Percentiles rank a stretch among this genome's conserved stretches.
Conservation (phyloP, 2,113 vertebrate genomes). For the Malurus melanocephalus region DNA sequence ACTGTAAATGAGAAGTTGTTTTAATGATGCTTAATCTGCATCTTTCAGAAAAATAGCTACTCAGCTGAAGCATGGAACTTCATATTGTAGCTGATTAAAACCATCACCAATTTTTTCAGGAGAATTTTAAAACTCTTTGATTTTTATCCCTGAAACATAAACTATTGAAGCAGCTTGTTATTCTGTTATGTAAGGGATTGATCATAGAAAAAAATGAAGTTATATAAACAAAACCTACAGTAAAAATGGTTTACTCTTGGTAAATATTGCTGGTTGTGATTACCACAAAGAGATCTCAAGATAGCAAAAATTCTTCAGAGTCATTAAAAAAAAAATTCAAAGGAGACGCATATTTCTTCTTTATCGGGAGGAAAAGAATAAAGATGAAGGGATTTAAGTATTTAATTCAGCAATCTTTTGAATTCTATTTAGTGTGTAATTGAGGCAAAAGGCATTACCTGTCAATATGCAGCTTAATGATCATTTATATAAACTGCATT, state of each 20-base stretch:
- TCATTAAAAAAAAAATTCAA: not conserved
- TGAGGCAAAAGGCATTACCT: not conserved
- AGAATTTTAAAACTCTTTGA: not conserved
- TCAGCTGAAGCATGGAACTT: not conserved
- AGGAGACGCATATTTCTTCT: not conserved
- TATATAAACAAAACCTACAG: not conserved
- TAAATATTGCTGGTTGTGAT: not conserved
- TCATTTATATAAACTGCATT: not conserved
- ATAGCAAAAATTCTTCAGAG: not conserved
- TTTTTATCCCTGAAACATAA: not conserved
- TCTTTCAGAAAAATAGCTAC: slow-evolving; percentile 8
- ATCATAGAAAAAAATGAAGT: not conserved
- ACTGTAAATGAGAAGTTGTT: not conserved
- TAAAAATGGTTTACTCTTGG: not conserved
- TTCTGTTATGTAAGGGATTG: not conserved
- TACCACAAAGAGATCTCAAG: not conserved
- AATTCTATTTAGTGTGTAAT: fast-evolving
- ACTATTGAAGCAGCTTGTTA: not conserved
- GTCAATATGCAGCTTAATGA: not conserved
- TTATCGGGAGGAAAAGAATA: not conserved
- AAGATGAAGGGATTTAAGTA: not conserved
- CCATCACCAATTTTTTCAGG: not conserved
- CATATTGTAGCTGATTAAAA: not conserved
- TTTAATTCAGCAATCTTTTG: not conserved
- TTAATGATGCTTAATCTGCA: not conserved